phyloP scores from a whole-genome alignment of 1,140 invertebrate genomes.

The Drosophila ohnishii region DNA sequence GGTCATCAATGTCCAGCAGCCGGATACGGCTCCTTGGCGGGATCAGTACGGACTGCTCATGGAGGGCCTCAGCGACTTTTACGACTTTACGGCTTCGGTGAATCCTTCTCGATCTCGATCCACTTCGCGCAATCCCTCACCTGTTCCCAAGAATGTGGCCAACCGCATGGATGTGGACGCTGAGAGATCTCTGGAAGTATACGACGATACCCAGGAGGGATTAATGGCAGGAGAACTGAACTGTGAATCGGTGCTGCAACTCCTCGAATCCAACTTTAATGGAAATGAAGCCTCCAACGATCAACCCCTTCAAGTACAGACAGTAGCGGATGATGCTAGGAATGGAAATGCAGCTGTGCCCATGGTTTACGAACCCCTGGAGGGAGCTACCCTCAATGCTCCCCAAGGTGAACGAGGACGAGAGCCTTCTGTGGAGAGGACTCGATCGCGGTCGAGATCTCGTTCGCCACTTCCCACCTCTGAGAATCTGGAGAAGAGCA shows the following conservation, averaged over 20 bases:
- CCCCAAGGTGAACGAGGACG: not conserved
- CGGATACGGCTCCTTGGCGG: constrained; percentile 71
- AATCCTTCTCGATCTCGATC: constrained; percentile 76
- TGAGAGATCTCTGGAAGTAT: constrained; percentile 56
- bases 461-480: constrained; percentile 56
- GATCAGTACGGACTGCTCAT: constrained; percentile 73
- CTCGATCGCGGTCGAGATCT: constrained; percentile 48
- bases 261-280: constrained; percentile 54
- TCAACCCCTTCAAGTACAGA: constrained; percentile 34
- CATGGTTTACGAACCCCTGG: constrained; percentile 50
- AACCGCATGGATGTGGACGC: constrained; percentile 53
- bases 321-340: constrained; percentile 58
- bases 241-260: constrained; percentile 57
- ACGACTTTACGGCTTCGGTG: constrained; percentile 75
- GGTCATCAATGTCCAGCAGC: constrained; percentile 50
- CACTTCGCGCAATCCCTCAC: constrained; percentile 63
- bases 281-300: constrained; percentile 13
- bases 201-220: constrained; percentile 61
- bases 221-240: constrained; percentile 51
- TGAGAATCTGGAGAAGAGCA: constrained; percentile 56
- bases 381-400: not conserved
- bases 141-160: constrained; percentile 66
- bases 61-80: constrained; percentile 80
- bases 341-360: constrained; percentile 33
- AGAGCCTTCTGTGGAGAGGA: constrained; percentile 9